Evolutionary conservation across 2,113 vertebrate genomes (phyloP).

Genomic region (Apistogramma diplotaenia): DNA sequence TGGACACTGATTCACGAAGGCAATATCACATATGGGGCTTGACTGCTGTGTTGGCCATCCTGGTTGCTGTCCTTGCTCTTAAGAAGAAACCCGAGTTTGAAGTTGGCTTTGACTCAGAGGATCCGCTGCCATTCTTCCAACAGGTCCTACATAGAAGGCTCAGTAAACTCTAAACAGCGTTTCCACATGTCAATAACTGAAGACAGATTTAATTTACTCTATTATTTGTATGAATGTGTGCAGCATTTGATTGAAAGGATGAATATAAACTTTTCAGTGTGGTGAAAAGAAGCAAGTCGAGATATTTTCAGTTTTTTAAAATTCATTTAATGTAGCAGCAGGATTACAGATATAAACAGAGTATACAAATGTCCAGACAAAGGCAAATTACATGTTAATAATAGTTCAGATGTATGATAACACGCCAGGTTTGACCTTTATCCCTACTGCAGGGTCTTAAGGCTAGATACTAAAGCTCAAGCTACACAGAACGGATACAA

Average conservation of each 20-base stretch:
- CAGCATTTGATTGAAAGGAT: neutral
- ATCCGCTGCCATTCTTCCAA: constrained; percentile 68
- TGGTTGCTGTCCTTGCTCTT: constrained; percentile 80
- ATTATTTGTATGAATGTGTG: neutral
- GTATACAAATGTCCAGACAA: constrained; percentile 99
- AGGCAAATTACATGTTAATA: constrained; percentile 93
- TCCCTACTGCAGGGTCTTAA: constrained; percentile 68
- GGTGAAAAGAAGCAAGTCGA: neutral
- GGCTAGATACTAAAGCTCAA: constrained; percentile 88
- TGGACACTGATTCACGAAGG: constrained; percentile 64
- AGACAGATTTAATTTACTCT: neutral
- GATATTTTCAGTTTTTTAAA: constrained; percentile 73
- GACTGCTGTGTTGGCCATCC: constrained; percentile 80
- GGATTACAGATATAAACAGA: constrained; percentile 99
- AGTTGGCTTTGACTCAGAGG: constrained; percentile 74
- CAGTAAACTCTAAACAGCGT: constrained; percentile 79
- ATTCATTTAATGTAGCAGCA: constrained; percentile 95
- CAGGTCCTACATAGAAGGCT: constrained; percentile 33
- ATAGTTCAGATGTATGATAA: constrained; percentile 82
- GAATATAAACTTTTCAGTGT: neutral
- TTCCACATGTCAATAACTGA: neutral
- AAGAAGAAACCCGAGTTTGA: constrained; percentile 79
- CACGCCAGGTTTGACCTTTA: constrained; percentile 69
- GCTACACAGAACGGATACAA: constrained; percentile 86
- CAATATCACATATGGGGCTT: constrained; percentile 85